Conservation (phyloP, 2,888 invertebrate species). For the Notodonta dromedarius region DNA sequence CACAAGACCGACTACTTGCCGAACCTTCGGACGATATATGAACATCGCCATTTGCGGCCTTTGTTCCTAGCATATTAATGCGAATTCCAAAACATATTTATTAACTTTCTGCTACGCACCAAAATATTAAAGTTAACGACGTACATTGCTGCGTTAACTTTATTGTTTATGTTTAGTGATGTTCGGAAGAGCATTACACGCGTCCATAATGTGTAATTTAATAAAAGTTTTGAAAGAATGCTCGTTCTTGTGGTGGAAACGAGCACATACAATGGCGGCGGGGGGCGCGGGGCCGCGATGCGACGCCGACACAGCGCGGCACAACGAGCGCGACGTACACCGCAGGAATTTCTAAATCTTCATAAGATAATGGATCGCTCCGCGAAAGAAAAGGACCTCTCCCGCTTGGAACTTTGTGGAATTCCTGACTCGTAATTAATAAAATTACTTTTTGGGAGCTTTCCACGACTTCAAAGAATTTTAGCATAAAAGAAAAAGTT, state of each 20-base stretch:
- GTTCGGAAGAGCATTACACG: conserved; percentile 4
- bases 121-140: conserved; percentile 25
- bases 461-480: conserved; percentile 83
- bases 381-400: conserved; percentile 79
- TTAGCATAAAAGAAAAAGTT: conserved; percentile 82
- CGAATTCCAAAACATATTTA: conserved; percentile 54
- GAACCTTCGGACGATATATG: conserved; percentile 49
- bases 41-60: conserved; percentile 44
- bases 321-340: conserved; percentile 59
- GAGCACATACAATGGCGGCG: conserved; percentile 24
- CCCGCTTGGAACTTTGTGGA: conserved; percentile 80
- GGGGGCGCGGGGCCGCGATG: conserved; percentile 18
- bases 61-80: conserved; percentile 52
- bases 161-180: conserved; percentile 24
- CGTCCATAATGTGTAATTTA: conserved; percentile 26
- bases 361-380: conserved; percentile 83
- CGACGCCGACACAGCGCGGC: conserved; percentile 14
- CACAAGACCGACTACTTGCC: conserved; percentile 52
- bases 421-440: conserved; percentile 84
- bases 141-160: conserved; percentile 23
- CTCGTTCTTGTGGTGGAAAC: conserved; percentile 28
- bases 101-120: conserved; percentile 35
- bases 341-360: conserved; percentile 83
- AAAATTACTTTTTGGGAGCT: conserved; percentile 84
- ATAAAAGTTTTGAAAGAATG: conserved; percentile 42